Evolutionary conservation across 2,888 invertebrate genomes (phyloP), one percentile per base, ranked within the genome.

Genomic region (Pseudanteris insignis): DNA sequence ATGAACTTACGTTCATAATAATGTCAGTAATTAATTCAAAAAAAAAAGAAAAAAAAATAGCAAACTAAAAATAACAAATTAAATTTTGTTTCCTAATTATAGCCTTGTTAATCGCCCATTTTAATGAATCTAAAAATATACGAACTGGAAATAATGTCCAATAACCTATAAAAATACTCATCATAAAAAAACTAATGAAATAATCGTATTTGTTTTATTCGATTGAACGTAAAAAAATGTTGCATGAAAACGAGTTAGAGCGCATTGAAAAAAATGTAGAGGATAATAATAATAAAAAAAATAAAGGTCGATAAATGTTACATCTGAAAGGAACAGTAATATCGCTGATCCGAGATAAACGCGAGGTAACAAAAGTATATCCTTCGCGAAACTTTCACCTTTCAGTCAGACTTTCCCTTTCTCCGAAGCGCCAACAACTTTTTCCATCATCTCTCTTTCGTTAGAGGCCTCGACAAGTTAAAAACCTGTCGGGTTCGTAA

Each of bases 321-420:
- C 48, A 60, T 60, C 54, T 50, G 54, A 60, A 54, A 60, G 60
- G 60, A 60, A 60, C 60, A 60, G 60, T 60, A 43, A 59, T 63
- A 50, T 51, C 55, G 53, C 43, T 51, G 53, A 62, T 62, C 47
- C 29, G 57, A 65, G 65, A 69, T 68, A 65, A 69, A 70, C 53
- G 60, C 65, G 69, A 64, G 54, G 50, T 58, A 63, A 66, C 68
- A 70, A 67, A 70, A 72, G 66, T 70, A 67, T 70, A 68, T 63
- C 69, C 63, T 63, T 54, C 33, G 63, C 66, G 68, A 68, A 72
- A 77, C 76, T 77, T 77, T 77, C 77, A 74, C 77, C 73, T 66
- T 68, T 70, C 55, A 40, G 54, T 47, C 64, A 67, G 71, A 76
- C 77, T 77, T 77, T 77, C 76, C 77, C 77, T 77, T 77, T 77